A percentile compares a stretch with the other conserved stretches of the same genome.
Evolutionary conservation across 2,113 vertebrate species (phyloP).

Genomic region (Petrocephalus zakoni): DNA sequence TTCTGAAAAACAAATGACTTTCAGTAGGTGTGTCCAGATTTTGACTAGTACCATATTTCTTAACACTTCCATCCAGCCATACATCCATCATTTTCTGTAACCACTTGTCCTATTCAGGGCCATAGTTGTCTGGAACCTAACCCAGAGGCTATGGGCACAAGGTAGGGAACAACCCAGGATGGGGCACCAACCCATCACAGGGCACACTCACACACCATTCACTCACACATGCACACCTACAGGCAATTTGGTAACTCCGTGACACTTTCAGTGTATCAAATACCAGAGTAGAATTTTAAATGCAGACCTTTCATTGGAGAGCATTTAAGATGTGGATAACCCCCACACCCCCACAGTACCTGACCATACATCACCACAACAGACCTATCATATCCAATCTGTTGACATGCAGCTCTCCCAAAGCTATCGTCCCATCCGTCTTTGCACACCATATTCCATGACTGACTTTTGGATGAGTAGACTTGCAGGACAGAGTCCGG

Average conservation of each 20-base stretch:
- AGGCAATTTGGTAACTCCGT: not conserved
- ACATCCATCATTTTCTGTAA: too few species aligned
- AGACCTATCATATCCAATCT: slow-evolving; percentile 45
- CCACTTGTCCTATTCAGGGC: too few species aligned
- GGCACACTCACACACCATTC: not conserved
- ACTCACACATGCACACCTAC: not conserved
- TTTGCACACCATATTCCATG: slow-evolving; percentile 46
- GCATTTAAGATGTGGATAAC: not conserved
- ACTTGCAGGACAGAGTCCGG: slow-evolving; percentile 50
- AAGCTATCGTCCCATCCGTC: slow-evolving; percentile 39
- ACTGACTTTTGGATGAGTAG: slow-evolving; percentile 32
- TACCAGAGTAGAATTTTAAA: not conserved
- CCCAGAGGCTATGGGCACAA: not conserved
- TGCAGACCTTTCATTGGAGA: not conserved
- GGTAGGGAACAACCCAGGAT: not conserved
- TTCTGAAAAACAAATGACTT: too few species aligned
- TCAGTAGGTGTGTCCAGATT: too few species aligned
- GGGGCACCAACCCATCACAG: too few species aligned
- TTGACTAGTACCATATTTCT: too few species aligned
- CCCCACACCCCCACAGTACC: not conserved
- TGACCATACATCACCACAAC: not conserved
- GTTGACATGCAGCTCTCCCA: slow-evolving; percentile 37
- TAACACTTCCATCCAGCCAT: too few species aligned
- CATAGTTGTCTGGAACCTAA: too few species aligned
- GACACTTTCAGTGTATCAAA: not conserved